Evolutionary conservation across 2,113 vertebrate genomes (phyloP).

Genomic region (Dolichallabes microphthalmus): DNA sequence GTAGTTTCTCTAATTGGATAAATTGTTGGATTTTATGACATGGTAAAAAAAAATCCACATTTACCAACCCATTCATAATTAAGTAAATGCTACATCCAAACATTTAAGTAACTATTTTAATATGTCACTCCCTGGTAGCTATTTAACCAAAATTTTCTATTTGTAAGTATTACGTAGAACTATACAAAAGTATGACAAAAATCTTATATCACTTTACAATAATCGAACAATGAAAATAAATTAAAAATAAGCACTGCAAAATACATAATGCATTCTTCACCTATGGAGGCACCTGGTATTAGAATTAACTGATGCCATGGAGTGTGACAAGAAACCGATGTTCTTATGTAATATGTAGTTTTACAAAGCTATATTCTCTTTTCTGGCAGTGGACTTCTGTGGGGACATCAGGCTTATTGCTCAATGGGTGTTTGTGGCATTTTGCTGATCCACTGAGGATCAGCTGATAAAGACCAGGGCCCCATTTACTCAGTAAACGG

Average conservation of each 20-base stretch:
- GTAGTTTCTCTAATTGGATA: not conserved
- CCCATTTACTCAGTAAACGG: constrained; percentile 45
- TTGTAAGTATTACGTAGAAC: not conserved
- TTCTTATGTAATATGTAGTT: not conserved
- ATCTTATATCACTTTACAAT: not conserved
- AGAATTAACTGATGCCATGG: constrained; percentile 16
- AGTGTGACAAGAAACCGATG: constrained; percentile 11
- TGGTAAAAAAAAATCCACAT: not conserved
- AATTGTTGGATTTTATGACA: not conserved
- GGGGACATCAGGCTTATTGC: constrained; percentile 9
- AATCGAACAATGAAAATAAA: not conserved
- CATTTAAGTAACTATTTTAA: not conserved
- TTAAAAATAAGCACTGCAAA: not conserved
- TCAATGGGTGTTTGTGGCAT: constrained; percentile 15
- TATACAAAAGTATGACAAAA: not conserved
- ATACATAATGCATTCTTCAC: constrained; percentile 2
- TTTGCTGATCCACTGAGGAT: constrained; percentile 21
- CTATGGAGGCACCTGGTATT: not conserved
- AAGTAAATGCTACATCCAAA: not conserved
- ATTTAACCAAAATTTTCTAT: not conserved
- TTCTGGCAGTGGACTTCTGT: not conserved
- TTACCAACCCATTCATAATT: not conserved
- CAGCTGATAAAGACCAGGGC: constrained; percentile 32
- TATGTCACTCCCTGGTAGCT: not conserved
- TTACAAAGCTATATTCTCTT: constrained; percentile 1